Conservation (phyloP, 1,140 invertebrate species). For the Drosophila eugracilis region DNA sequence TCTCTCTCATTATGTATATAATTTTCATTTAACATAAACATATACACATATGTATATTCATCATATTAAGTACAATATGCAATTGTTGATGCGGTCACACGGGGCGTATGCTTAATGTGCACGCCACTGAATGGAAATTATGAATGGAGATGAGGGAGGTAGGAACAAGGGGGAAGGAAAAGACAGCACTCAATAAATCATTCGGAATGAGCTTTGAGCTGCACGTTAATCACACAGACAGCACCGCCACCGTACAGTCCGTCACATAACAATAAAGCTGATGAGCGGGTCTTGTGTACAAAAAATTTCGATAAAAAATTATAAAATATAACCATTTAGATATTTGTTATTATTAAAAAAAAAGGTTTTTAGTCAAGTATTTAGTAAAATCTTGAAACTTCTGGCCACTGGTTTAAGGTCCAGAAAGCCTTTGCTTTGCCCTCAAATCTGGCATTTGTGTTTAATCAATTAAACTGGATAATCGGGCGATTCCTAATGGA, state of each 20-base stretch:
- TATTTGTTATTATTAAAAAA: constrained; percentile 4
- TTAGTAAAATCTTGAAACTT: neutral
- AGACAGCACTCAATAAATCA: constrained; percentile 49
- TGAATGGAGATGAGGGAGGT: neutral
- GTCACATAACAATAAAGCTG: constrained; percentile 3
- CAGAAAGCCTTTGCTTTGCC: neutral
- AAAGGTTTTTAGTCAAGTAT: neutral
- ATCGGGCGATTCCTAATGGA: constrained; percentile 29
- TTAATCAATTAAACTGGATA: constrained; percentile 36
- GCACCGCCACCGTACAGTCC: constrained; percentile 8
- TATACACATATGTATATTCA: constrained; percentile 19
- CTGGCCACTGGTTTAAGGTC: no score
- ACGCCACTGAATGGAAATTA: constrained; percentile 6
- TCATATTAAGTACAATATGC: constrained; percentile 53
- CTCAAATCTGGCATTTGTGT: constrained; percentile 1
- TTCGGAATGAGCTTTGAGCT: constrained; percentile 42
- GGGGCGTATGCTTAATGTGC: constrained; percentile 43
- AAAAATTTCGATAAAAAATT: no score
- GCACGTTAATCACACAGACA: constrained; percentile 39
- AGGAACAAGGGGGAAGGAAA: neutral
- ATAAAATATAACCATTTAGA: no score
- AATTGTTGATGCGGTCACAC: constrained; percentile 44
- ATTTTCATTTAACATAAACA: constrained; percentile 3
- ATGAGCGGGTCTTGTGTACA: neutral
- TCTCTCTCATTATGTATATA: constrained; percentile 39